Evolutionary conservation across 2,888 invertebrate genomes (phyloP).

Genomic region (Rhodophaea formosa): DNA sequence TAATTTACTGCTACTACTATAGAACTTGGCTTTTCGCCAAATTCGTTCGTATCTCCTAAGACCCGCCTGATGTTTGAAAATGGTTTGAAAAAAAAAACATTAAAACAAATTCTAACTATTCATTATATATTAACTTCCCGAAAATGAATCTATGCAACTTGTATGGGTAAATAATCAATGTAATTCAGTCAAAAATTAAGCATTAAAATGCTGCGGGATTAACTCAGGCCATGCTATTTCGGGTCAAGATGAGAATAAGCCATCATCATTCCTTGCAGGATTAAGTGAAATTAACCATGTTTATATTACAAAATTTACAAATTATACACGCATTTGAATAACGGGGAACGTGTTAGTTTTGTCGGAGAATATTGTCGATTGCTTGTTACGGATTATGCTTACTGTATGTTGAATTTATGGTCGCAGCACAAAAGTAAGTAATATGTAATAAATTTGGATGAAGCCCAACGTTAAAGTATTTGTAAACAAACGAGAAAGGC

Average conservation of each 20-base stretch:
- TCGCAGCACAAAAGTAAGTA: background rate
- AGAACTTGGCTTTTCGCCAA: too few species aligned
- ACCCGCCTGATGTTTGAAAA: too few species aligned
- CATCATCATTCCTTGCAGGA: conserved; percentile 31
- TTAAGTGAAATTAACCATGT: conserved; percentile 62
- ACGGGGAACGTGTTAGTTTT: conserved; percentile 38
- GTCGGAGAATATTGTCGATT: conserved; percentile 19
- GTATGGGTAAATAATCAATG: background rate
- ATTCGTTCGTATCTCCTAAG: too few species aligned
- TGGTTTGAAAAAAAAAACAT: too few species aligned
- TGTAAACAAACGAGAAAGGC: conserved; percentile 7
- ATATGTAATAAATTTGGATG: conserved; percentile 17
- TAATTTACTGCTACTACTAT: too few species aligned
- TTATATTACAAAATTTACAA: conserved; percentile 44
- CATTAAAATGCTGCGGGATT: too few species aligned
- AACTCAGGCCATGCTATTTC: background rate
- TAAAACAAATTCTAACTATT: too few species aligned
- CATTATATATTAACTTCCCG: too few species aligned
- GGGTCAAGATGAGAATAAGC: conserved; percentile 1
- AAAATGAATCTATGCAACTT: background rate
- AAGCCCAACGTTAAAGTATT: conserved; percentile 1
- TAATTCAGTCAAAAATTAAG: too few species aligned
- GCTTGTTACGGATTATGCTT: background rate
- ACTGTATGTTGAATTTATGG: conserved; percentile 10
- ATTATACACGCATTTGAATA: conserved; percentile 47